Conservation (phyloP, 1,140 invertebrate genomes). For the Penaeus chinensis region DNA sequence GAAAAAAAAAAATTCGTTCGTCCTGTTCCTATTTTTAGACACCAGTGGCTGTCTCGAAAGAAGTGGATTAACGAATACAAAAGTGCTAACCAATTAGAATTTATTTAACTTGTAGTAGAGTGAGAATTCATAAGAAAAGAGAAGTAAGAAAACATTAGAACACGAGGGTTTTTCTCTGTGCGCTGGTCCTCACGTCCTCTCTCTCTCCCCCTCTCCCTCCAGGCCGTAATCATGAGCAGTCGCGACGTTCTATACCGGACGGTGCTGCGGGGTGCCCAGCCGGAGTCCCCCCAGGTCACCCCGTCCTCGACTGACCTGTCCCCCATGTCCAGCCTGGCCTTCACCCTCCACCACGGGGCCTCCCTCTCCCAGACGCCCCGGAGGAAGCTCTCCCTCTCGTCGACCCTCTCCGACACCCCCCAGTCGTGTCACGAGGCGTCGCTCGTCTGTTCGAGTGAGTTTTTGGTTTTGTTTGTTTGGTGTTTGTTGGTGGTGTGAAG, state of each 20-base stretch:
- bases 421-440: slow-evolving; percentile 47
- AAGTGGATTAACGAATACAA: too few relatives aligned
- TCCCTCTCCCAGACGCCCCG: slow-evolving; percentile 41
- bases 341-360: slow-evolving; percentile 21
- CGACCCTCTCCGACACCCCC: slow-evolving; percentile 32
- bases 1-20: too few relatives aligned
- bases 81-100: too few relatives aligned
- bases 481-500: too few relatives aligned
- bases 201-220: not conserved
- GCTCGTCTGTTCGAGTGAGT: slow-evolving; percentile 23
- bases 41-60: too few relatives aligned
- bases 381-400: slow-evolving; percentile 41
- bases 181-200: not conserved
- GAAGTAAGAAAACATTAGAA: too few relatives aligned
- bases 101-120: too few relatives aligned
- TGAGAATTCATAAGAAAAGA: too few relatives aligned
- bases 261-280: slow-evolving; percentile 20
- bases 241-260: slow-evolving; percentile 36
- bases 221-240: slow-evolving; percentile 18
- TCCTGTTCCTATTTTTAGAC: too few relatives aligned
- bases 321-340: slow-evolving; percentile 49
- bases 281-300: slow-evolving; percentile 25
- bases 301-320: slow-evolving; percentile 30
- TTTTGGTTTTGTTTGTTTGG: not conserved
- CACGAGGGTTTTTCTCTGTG: not conserved